A percentile compares a stretch with the other conserved stretches of the same genome.
phyloP scores from a whole-genome alignment of 23 tunicate genomes.

The Halocynthia aurantium region DNA sequence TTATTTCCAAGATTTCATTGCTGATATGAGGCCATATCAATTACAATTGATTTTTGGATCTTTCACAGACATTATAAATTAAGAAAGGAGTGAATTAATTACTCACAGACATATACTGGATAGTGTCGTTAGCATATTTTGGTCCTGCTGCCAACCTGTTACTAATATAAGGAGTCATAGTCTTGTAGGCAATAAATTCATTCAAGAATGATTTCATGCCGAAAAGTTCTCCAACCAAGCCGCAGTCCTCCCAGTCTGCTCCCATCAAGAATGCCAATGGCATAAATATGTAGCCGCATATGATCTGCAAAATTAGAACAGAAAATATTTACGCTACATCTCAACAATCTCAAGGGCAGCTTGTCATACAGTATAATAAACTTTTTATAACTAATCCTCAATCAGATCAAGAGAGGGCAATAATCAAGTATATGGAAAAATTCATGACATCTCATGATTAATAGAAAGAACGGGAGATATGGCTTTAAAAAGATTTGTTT shows the following conservation, averaged over 20 bases:
- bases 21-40: no score
- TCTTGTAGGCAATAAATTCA: slow-evolving; percentile 73
- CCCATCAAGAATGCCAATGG: slow-evolving; percentile 73
- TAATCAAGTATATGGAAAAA: no score
- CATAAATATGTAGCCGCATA: slow-evolving; percentile 69
- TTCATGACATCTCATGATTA: no score
- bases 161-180: slow-evolving; percentile 36
- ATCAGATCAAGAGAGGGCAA: no score
- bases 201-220: slow-evolving; percentile 82
- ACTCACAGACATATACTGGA: slow-evolving; percentile 48
- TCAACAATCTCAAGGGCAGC: not conserved
- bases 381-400: no score
- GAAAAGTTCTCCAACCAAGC: slow-evolving; percentile 57
- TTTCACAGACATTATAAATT: not conserved
- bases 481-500: no score
- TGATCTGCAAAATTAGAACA: slow-evolving; percentile 6
- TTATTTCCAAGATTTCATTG: no score
- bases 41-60: no score
- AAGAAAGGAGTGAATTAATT: not conserved
- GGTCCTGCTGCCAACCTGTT: slow-evolving; percentile 32
- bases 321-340: not conserved
- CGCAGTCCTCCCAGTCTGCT: slow-evolving; percentile 58
- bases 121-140: slow-evolving; percentile 38
- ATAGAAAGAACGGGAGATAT: no score
- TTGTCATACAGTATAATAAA: not conserved